A percentile compares a stretch with the other conserved stretches of the same genome.
Evolutionary conservation across 2,797 vertebrate genomes (phyloP).

Genomic region (Acestrorhynchus altus): DNA sequence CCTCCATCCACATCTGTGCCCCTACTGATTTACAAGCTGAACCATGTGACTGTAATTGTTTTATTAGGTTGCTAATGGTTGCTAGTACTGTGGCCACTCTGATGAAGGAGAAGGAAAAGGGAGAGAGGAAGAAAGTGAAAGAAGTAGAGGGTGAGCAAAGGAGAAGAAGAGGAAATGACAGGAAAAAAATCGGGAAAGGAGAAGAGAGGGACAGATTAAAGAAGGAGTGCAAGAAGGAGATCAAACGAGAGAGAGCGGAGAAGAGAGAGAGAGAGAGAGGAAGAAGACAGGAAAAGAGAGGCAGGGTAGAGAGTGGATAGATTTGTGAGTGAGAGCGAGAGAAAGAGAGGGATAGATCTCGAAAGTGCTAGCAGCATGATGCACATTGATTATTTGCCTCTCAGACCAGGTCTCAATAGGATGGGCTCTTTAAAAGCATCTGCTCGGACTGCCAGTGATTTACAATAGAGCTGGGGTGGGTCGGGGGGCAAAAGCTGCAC

Average conservation of each 20-base stretch:
- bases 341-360: not conserved
- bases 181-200: not conserved
- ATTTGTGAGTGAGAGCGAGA: not conserved
- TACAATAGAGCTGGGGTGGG: constrained; percentile 21
- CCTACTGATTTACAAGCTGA: constrained; percentile 19
- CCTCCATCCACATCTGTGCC: not conserved
- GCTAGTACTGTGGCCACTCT: constrained; percentile 28
- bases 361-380: constrained; percentile 35
- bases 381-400: constrained; percentile 43
- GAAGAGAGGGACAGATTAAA: not conserved
- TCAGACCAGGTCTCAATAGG: constrained; percentile 27
- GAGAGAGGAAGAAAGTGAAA: not conserved
- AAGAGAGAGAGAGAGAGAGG: not conserved
- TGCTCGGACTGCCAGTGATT: constrained; percentile 37
- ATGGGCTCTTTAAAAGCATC: constrained; percentile 45
- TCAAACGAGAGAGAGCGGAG: not conserved
- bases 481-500: constrained; percentile 18
- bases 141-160: not conserved
- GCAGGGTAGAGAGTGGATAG: too few species aligned
- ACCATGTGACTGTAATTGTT: constrained; percentile 42
- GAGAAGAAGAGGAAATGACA: not conserved
- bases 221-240: not conserved
- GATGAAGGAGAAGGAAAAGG: not conserved
- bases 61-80: constrained; percentile 45
- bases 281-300: not conserved